These are phyloP conservation scores for Eublepharis macularius DNA, from an alignment of 2,113 vertebrate genomes.

Conservation along the genomic window DNA sequence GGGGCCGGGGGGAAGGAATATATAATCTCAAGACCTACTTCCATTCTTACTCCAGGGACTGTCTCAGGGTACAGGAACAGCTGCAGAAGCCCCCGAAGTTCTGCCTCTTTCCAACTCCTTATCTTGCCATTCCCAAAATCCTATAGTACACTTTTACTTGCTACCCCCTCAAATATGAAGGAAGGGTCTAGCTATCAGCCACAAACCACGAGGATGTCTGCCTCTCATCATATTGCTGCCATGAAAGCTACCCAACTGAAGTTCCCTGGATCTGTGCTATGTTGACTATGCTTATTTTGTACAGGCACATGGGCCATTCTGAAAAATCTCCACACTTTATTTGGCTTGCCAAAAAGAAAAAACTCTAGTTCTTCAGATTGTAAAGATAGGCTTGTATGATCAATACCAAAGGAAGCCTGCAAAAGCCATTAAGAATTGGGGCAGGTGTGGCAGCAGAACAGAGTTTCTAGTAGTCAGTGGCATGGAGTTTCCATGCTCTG, in stretches of 20 bases:
- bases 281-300: background rate
- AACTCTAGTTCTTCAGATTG: background rate
- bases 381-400: background rate
- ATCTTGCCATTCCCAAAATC: background rate
- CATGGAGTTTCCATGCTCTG: too few species aligned
- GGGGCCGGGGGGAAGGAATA: background rate
- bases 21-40: background rate
- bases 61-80: background rate
- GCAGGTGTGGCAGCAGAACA: too few species aligned
- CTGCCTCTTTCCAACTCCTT: background rate
- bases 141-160: background rate
- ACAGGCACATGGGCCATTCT: too few species aligned
- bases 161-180: background rate
- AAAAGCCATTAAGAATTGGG: background rate
- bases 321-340: too few species aligned
- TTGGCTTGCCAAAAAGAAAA: background rate
- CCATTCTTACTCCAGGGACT: background rate
- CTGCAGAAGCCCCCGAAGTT: background rate
- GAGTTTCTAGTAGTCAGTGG: background rate
- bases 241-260: background rate
- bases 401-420: background rate
- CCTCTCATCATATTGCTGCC: too few species aligned
- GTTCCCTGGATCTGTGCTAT: background rate
- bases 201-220: background rate
- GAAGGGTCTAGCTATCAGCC: background rate